Evolutionary conservation across 2,797 vertebrate genomes (phyloP).

Genomic region (Mormyrops attenuatus): DNA sequence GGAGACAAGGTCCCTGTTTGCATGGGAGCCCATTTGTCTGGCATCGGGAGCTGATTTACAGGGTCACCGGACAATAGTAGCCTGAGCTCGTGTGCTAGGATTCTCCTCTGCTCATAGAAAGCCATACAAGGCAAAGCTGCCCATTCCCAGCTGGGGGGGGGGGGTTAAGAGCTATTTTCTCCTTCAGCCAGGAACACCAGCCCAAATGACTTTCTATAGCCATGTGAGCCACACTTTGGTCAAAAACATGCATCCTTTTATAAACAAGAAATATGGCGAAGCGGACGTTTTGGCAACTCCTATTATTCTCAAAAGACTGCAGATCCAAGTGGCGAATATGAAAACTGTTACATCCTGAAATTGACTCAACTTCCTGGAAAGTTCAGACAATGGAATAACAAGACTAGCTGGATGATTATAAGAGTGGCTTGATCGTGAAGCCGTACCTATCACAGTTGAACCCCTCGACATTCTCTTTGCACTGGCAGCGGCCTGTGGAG

Average conservation of each 20-base stretch:
- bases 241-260: background rate
- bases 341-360: background rate
- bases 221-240: background rate
- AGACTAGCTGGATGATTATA: background rate
- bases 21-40: background rate
- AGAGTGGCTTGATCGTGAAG: background rate
- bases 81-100: constrained; percentile 23
- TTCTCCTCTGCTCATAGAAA: constrained; percentile 21
- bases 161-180: constrained; percentile 40
- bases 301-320: background rate
- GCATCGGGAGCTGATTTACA: background rate
- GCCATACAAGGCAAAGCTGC: constrained; percentile 44
- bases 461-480: constrained; percentile 89
- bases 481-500: constrained; percentile 80
- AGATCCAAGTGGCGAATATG: background rate
- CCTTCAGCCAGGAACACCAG: constrained; percentile 29
- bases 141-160: background rate
- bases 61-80: background rate
- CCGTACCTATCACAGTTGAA: constrained; percentile 89
- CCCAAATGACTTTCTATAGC: background rate
- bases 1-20: background rate
- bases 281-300: background rate
- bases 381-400: background rate
- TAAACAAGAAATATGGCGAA: background rate
- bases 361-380: background rate